A percentile compares a stretch with the other conserved stretches of the same genome.
phyloP scores from a whole-genome alignment of 2,113 vertebrate species.

The Hirundichthys speculiger region DNA sequence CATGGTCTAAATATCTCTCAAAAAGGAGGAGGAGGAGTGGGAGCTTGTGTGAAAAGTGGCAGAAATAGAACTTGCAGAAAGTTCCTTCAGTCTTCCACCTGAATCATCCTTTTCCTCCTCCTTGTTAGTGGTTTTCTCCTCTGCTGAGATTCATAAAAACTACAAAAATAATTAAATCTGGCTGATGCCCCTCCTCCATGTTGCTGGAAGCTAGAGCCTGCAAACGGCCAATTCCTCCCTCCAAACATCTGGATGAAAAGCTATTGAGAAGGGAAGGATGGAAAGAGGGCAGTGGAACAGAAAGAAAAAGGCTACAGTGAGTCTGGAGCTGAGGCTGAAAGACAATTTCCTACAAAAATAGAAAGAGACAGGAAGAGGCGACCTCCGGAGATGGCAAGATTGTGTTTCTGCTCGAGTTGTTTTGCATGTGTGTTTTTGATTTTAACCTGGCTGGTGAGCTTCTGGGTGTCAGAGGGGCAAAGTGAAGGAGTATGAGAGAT shows the following conservation, averaged over 20 bases:
- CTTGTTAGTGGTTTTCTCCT: slow-evolving; percentile 23
- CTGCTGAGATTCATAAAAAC: slow-evolving; percentile 30
- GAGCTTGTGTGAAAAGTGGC: slow-evolving; percentile 39
- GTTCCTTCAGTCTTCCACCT: slow-evolving; percentile 30
- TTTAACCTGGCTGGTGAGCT: slow-evolving; percentile 10
- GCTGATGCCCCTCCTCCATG: slow-evolving; percentile 32
- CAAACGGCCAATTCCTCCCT: slow-evolving; percentile 55
- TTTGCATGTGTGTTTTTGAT: not conserved
- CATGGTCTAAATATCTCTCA: slow-evolving; percentile 46
- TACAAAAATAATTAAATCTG: slow-evolving; percentile 55
- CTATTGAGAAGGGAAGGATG: slow-evolving; percentile 49
- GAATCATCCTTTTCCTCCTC: slow-evolving; percentile 38
- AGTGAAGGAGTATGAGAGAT: slow-evolving; percentile 12
- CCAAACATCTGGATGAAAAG: slow-evolving; percentile 54
- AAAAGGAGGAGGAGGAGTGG: slow-evolving; percentile 33
- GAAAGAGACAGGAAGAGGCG: too few relatives aligned
- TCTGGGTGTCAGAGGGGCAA: slow-evolving; percentile 3
- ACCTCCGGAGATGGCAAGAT: slow-evolving; percentile 8
- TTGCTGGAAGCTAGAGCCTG: slow-evolving; percentile 43
- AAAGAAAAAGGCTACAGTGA: not conserved
- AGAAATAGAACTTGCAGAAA: slow-evolving; percentile 45
- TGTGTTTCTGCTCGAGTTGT: too few relatives aligned
- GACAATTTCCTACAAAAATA: too few relatives aligned
- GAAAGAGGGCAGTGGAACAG: slow-evolving; percentile 30
- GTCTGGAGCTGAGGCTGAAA: slow-evolving; percentile 23